Evolutionary conservation across 1,140 invertebrate genomes (phyloP).

Genomic region (Procambarus clarkii): DNA sequence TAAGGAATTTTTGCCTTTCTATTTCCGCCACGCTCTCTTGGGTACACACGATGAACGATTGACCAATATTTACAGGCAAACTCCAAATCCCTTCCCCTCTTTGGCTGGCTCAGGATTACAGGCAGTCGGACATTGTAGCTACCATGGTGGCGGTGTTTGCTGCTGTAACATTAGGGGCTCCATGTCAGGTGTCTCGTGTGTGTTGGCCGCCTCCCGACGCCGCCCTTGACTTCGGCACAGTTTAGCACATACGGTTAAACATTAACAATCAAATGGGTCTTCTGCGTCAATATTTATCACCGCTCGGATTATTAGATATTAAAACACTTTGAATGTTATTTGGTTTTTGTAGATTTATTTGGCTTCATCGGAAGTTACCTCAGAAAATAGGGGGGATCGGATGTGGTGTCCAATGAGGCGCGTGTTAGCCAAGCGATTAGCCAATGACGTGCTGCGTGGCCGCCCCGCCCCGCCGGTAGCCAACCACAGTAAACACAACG

Average conservation of each 20-base stretch:
- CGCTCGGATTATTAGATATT: no score
- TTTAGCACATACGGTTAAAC: not conserved
- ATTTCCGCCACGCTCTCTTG: conserved; percentile 23
- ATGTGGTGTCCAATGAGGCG: conserved; percentile 56
- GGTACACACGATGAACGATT: conserved; percentile 58
- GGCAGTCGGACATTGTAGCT: conserved; percentile 49
- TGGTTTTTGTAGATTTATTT: not conserved
- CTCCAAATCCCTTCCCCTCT: conserved; percentile 37
- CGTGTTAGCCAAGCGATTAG: conserved; percentile 65
- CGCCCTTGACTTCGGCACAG: not conserved
- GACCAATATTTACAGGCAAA: conserved; percentile 60
- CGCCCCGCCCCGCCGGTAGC: conserved; percentile 7
- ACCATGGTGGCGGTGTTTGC: conserved; percentile 50
- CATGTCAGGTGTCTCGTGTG: conserved; percentile 61
- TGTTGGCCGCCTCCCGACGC: conserved; percentile 34
- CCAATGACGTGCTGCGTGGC: conserved; percentile 55
- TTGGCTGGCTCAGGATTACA: conserved; percentile 41
- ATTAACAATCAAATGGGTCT: not conserved
- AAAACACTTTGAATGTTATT: not conserved
- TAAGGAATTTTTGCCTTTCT: conserved; percentile 36
- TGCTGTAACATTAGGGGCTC: conserved; percentile 61
- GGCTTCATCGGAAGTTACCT: not conserved
- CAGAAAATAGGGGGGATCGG: conserved; percentile 14
- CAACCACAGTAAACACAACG: conserved; percentile 1
- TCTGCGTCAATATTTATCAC: not conserved